These are phyloP conservation scores for Centroberyx gerrardi DNA, from an alignment of 2,797 vertebrate genomes.

Conservation along the genomic window DNA sequence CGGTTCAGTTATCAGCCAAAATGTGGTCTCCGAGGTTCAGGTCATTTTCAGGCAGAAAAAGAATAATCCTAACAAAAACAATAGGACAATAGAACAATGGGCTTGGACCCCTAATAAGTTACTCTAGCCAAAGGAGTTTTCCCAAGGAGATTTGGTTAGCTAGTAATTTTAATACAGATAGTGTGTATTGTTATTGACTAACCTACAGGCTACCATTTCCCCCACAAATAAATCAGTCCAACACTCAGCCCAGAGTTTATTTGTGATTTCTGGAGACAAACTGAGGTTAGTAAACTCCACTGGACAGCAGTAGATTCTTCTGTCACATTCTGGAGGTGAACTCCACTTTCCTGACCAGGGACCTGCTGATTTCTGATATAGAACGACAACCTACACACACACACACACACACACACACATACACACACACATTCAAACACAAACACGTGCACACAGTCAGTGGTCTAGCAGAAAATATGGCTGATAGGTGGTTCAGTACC, in stretches of 20 bases:
- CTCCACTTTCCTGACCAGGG: conserved; percentile 72
- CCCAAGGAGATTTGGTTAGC: no score
- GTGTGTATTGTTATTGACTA: no score
- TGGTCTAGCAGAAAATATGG: background rate
- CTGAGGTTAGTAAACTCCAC: background rate
- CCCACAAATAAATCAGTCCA: background rate
- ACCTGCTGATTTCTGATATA: conserved; percentile 74
- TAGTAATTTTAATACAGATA: no score
- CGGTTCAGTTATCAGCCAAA: no score
- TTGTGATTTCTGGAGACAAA: background rate
- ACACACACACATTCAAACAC: conserved; percentile 2
- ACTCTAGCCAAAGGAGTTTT: no score
- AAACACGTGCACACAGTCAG: background rate
- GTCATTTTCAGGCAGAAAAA: no score
- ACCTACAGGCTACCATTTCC: no score
- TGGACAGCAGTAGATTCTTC: background rate
- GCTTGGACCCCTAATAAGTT: no score
- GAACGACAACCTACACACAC: conserved; percentile 77
- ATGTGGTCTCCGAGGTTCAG: no score
- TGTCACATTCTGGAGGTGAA: conserved; percentile 79
- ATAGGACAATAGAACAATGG: no score
- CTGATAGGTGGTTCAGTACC: background rate
- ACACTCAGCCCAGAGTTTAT: background rate
- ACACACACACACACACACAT: conserved; percentile 11
- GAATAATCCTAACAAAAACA: no score